A percentile compares a stretch with the other conserved stretches of the same genome.
Evolutionary conservation across 2,888 invertebrate species (phyloP).

Genomic region (Alitta virens): DNA sequence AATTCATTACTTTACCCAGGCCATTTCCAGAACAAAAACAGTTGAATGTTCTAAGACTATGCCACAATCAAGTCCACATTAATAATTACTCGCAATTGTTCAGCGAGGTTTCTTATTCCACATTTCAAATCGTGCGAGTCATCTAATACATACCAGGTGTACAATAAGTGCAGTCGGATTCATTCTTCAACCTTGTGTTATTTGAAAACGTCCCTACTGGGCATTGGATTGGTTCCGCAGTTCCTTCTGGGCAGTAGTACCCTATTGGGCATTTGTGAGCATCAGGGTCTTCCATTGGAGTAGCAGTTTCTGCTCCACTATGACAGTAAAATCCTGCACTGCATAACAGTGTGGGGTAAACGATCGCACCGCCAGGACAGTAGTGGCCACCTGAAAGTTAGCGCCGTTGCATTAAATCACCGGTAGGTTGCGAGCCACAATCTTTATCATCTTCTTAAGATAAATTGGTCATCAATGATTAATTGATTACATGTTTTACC

Average conservation of each 20-base stretch:
- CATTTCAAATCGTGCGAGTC: no score
- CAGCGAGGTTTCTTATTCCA: no score
- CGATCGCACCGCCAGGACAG: conserved; percentile 39
- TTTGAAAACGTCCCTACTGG: conserved; percentile 43
- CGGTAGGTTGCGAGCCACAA: no score
- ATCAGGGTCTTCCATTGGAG: conserved; percentile 39
- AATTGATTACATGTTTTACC: no score
- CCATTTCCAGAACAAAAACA: no score
- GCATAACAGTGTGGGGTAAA: conserved; percentile 41
- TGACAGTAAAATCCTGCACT: conserved; percentile 49
- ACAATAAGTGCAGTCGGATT: conserved; percentile 45
- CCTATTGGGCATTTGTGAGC: conserved; percentile 50
- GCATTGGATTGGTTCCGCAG: conserved; percentile 39
- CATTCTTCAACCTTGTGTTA: conserved; percentile 39
- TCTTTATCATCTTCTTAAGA: no score
- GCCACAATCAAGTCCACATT: no score
- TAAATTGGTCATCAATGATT: no score
- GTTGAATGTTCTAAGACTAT: no score
- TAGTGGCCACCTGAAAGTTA: conserved; percentile 37
- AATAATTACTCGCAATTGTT: no score
- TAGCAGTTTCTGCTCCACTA: conserved; percentile 39
- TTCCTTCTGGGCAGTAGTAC: conserved; percentile 45
- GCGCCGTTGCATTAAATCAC: no score
- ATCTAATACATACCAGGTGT: conserved; percentile 32
- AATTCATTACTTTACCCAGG: no score